Conservation (phyloP, 2,888 invertebrate species). For the Hemithea aestivaria region DNA sequence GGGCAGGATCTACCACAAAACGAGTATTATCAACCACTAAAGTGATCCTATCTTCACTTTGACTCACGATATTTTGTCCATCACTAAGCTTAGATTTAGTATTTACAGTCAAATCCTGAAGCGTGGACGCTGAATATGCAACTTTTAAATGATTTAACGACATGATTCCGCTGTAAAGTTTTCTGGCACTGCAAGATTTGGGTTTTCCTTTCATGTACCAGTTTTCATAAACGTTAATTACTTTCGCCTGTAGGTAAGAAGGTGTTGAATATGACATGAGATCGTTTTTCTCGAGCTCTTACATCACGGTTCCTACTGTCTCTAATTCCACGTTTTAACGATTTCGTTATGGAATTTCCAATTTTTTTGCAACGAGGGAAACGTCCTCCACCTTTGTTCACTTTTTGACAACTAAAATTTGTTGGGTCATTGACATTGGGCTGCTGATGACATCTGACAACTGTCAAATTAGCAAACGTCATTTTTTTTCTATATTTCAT, state of each 20-base stretch:
- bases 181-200: no score
- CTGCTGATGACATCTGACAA: background rate
- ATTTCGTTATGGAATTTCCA: constrained; percentile 21
- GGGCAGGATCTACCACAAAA: constrained; percentile 91
- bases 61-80: constrained; percentile 25
- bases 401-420: constrained; percentile 4
- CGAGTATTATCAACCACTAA: constrained; percentile 98
- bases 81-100: constrained; percentile 36
- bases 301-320: constrained; percentile 60
- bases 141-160: constrained; percentile 50
- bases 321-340: constrained; percentile 27
- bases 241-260: constrained; percentile 80
- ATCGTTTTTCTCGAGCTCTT: constrained; percentile 59
- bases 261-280: constrained; percentile 68
- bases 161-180: constrained; percentile 50
- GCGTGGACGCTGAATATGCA: constrained; percentile 46
- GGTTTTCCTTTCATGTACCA: no score
- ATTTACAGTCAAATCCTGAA: constrained; percentile 55
- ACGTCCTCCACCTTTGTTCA: constrained; percentile 6
- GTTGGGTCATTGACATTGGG: background rate
- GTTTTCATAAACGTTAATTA: no score
- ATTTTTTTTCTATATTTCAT: no score
- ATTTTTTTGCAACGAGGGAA: constrained; percentile 16
- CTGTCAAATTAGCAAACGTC: no score
- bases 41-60: constrained; percentile 88